A percentile compares a stretch with the other conserved stretches of the same genome.
These are phyloP conservation scores for Sebastolobus altivelis DNA, from an alignment of 2,797 vertebrate genomes.

Conservation along the genomic window DNA sequence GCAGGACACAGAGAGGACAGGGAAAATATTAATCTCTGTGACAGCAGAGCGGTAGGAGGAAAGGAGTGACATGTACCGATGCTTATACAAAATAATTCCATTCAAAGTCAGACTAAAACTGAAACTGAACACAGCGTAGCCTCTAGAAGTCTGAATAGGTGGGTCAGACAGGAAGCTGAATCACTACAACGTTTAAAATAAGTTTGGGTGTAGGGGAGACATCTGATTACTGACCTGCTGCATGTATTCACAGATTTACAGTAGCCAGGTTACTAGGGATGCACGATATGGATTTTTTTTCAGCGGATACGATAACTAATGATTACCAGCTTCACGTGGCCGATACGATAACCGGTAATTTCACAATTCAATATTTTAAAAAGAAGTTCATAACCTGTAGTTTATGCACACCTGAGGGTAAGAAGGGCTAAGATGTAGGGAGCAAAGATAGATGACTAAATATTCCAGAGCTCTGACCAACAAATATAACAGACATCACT, in stretches of 20 bases:
- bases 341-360: no score
- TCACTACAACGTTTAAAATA: neutral
- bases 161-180: neutral
- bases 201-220: neutral
- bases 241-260: neutral
- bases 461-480: no score
- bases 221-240: neutral
- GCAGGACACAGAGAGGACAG: neutral
- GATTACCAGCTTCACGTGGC: no score
- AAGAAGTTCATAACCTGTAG: no score
- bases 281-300: no score
- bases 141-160: neutral
- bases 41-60: neutral
- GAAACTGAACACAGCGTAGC: constrained; percentile 2
- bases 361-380: no score
- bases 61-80: neutral
- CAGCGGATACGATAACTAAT: no score
- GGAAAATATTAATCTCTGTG: rapidly evolving
- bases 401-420: no score
- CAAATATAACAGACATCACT: no score
- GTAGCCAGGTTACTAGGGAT: no score
- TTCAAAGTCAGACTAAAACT: neutral
- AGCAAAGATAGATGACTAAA: no score
- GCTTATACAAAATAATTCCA: neutral
- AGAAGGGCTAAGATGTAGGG: no score